These are phyloP conservation scores for Melipona bicolor DNA, from an alignment of 2,888 invertebrate genomes.

Conservation along the genomic window DNA sequence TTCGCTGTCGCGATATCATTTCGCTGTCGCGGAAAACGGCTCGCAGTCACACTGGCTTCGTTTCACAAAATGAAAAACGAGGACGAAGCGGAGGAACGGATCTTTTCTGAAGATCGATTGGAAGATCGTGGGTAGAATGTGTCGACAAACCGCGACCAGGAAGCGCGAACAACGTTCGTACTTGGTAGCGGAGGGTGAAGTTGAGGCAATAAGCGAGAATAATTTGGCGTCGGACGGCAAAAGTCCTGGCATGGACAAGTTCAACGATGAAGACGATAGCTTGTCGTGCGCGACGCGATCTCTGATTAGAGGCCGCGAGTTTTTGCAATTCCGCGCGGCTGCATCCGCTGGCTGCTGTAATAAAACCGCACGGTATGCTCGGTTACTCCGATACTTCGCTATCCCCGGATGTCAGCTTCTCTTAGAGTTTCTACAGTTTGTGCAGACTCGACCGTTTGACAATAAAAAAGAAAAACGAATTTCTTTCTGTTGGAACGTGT, in stretches of 20 bases:
- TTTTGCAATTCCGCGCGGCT: conserved; percentile 13
- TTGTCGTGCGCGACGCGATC: conserved; percentile 15
- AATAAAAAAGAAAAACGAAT: not conserved
- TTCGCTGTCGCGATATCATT: not conserved
- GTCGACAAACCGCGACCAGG: conserved; percentile 18
- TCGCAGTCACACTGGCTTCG: not conserved
- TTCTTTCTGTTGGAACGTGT: too few species aligned
- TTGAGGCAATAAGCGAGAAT: conserved; percentile 58
- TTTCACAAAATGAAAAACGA: not conserved
- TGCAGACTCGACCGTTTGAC: not conserved
- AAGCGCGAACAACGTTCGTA: conserved; percentile 11
- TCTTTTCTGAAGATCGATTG: conserved; percentile 21
- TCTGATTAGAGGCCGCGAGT: conserved; percentile 17
- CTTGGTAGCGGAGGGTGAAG: conserved; percentile 44
- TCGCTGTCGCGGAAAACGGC: not conserved
- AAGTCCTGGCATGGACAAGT: not conserved
- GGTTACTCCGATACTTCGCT: not conserved
- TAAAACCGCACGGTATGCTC: conserved; percentile 9
- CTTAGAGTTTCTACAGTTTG: too few species aligned
- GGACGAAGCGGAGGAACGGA: not conserved
- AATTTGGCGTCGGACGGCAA: conserved; percentile 49
- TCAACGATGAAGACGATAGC: not conserved
- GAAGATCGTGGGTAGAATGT: not conserved
- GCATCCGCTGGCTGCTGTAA: not conserved
- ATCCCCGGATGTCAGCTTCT: not conserved